These are phyloP conservation scores for Mystacornis crossleyi DNA, from an alignment of 2,113 vertebrate species.

Conservation along the genomic window DNA sequence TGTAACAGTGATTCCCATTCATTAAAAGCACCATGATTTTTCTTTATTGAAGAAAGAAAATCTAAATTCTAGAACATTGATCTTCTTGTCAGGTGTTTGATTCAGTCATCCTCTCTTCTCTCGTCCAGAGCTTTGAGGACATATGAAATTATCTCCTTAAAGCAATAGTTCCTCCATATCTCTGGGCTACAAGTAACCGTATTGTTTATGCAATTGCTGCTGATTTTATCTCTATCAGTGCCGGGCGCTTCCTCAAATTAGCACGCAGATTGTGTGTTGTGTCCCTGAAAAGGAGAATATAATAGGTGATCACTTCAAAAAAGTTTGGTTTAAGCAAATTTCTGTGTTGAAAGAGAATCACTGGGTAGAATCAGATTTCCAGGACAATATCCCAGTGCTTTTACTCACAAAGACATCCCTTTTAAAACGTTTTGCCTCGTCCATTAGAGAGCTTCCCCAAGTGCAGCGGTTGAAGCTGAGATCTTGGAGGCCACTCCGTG, in stretches of 20 bases:
- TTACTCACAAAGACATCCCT: background rate
- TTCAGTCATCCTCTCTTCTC: background rate
- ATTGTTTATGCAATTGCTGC: background rate
- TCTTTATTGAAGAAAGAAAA: background rate
- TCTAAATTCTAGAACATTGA: background rate
- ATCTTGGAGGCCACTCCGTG: background rate
- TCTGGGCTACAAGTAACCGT: background rate
- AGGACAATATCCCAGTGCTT: background rate
- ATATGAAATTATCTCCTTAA: background rate
- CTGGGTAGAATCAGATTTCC: background rate
- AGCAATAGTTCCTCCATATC: background rate
- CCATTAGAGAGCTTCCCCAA: background rate
- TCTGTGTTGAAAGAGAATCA: background rate
- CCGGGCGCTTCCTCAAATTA: background rate
- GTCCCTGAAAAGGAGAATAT: background rate
- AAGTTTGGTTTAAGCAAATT: background rate
- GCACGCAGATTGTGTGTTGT: background rate
- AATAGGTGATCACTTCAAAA: background rate
- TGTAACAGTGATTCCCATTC: background rate
- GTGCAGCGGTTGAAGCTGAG: background rate
- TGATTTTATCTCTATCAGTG: conserved; percentile 23
- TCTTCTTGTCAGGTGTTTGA: background rate
- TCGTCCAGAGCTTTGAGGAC: background rate
- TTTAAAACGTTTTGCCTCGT: background rate
- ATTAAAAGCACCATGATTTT: background rate